Evolutionary conservation across 2,888 invertebrate species (phyloP), one percentile per base, ranked within the genome.

Genomic region (Nycteola revayana): DNA sequence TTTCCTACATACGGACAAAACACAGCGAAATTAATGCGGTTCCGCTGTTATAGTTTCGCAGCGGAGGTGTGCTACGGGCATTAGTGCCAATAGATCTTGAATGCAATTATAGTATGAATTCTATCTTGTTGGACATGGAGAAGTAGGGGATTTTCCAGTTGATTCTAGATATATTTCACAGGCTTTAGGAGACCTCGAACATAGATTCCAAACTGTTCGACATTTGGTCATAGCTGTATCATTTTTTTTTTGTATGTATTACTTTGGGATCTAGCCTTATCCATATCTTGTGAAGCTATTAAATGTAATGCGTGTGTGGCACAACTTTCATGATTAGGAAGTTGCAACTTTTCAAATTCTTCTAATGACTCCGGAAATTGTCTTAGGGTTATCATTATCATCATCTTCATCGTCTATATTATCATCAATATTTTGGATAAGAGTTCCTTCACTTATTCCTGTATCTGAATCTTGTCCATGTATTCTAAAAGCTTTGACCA

Each of bases 291-390:
- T 29, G 26, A 10, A 9, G 50, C 26, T 28, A 47, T 45, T 34
- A 49, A 24, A 31, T 53, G 45, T 38, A 53, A 53, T 24, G 48
- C 50, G 30, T 50, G 49, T 24, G 46, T 46, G 18, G 48, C 42
- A 39, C 42, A 46, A 38, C 44, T 37, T 28, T 52, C 44, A 48
- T 51, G 42, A 10, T 17, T 28, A 28, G 48, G 52, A 32, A 49
- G 47, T 25, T 32, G 36, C 20, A 21, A 37, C 7, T 7, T 11
- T 37, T 39, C 47, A 40, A 22, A 20, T 34, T 40, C 47, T 32
- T 21, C 23, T 2, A n/a, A 7, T 21, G 21, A 21, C 7, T 21
- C 21, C n/a, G 21, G 7, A 21, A 21, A 21, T n/a, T 7, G 25
- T 38, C 32, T 32, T 21, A 21, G 21, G 7, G n/a, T n/a, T 21